Base-by-base conservation (phyloP, 2,797 vertebrate species). In the Parotocinclus haroldoi region DNA sequence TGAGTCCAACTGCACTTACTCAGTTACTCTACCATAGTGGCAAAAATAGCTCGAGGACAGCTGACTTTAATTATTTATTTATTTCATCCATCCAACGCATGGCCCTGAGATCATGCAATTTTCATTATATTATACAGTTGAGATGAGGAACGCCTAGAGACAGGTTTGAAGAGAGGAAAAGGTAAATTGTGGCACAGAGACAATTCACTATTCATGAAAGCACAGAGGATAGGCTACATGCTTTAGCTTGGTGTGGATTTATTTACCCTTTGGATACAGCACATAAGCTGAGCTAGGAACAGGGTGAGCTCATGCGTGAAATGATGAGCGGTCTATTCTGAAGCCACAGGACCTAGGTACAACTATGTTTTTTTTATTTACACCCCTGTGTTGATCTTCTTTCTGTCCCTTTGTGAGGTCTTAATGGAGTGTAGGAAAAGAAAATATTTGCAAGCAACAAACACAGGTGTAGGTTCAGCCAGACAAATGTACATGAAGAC, bases 131-230 rank as follows among this genome's bases (percentile, higher is more conserved):
- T 42, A 42, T 9, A 42, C 3, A 9, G 40, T 9, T 4, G 10
- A 42, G 40, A 42, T 11, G 10, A 42, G 40, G 7, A 81, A 79
- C 81, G 75, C 69, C 68, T 66, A 71, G 63, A 80, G 74, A 71
- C 76, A 80, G 78, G 76, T 75, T 75, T 76, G 73, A 56, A 58
- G 73, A 79, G 40, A 4, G 14, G 7, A 19, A 45, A 48, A 49
- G 27, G 27, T 69, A 64, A 52, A 27, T 37, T 11, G 37, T 46
- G 16, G 58, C 48, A 67, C 45, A 17, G 4, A 53, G 68, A 55
- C 44, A 36, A 73, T 69, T 76, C 67, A 80, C 63, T 69, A 60
- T 66, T 71, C 51, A 71, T 57, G 67, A 77, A 44, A 64, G 46
- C 62, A 17, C 39, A 16, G 36, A 18, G 44, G 53, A 75, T 46